Evolutionary conservation across 2,113 vertebrate species (phyloP).

Genomic region (Vidua chalybeata): DNA sequence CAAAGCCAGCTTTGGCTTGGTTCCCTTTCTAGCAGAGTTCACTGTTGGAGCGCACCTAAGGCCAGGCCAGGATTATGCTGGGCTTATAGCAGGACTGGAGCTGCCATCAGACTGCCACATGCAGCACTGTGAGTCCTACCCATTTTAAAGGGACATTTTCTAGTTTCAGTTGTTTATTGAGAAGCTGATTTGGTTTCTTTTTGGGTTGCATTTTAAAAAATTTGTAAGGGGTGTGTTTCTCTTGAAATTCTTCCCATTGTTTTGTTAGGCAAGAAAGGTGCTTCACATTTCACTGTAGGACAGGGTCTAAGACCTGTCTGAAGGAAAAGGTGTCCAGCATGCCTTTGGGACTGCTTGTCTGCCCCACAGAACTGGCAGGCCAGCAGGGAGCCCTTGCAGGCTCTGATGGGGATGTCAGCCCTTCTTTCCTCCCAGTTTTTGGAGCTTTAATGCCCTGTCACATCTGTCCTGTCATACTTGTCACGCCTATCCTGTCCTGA

Average conservation of each 20-base stretch:
- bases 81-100: accelerated
- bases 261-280: neutral
- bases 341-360: neutral
- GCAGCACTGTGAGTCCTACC: neutral
- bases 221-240: neutral
- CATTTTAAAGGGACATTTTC: neutral
- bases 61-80: neutral
- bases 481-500: neutral
- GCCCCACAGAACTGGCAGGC: neutral
- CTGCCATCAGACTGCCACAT: neutral
- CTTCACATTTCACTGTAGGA: neutral
- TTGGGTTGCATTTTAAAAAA: neutral
- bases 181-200: neutral
- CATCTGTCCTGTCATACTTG: neutral
- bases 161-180: neutral
- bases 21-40: neutral
- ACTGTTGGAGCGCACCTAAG: neutral
- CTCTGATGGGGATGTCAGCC: neutral
- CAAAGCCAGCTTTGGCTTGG: neutral
- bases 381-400: neutral
- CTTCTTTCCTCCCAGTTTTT: neutral
- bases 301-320: neutral
- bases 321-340: neutral
- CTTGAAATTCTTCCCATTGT: neutral
- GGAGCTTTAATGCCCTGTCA: neutral